Base-by-base conservation (phyloP, 2,797 vertebrate genomes). In the Rhynchotus rufescens region DNA sequence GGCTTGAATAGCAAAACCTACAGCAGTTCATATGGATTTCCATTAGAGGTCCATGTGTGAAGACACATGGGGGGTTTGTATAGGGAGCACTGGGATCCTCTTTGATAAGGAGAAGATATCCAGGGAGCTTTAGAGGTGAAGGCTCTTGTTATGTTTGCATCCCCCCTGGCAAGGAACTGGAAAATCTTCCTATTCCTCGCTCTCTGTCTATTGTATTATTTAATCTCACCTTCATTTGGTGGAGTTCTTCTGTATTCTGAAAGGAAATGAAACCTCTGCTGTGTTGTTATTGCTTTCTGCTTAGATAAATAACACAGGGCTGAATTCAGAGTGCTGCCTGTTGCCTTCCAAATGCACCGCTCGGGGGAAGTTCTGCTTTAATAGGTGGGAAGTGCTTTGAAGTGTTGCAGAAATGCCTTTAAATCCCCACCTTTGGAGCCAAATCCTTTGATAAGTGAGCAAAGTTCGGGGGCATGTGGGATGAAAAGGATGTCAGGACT, bases 261-360 rank as follows among this genome's bases (percentile, higher is more conserved):
- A 90, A 94, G 91, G 91, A 92, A 92, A 94, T 86, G 79, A 91
- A 92, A 94, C 90, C 81, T 90, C 72, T 72, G 80, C 89, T 77
- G 74, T 67, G 81, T 69, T 84, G 10, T 92, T 84, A 83, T 66
- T 89, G 88, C 59, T 88, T 60, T 84, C 65, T 75, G 72, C 89
- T 83, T 57, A 56, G 88, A 88, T 88, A 84, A 92, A 82, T 79
- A 90, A 60, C 4, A 0, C 20, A 19, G 74, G 49, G 65, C 78
- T 91, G 84, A 40, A 86, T 59, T 26, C 80, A 75, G 59, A 66
- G 84, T 47, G 34, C 36, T n/a, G 59, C 64, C 49, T 84, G 45
- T 28, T 52, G 4, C 59, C 65, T 92, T 65, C 68, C 51, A 45
- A 64, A 34, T 19, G 13, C 1, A 4, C 36, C 0, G 15, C 61